A percentile compares a stretch with the other conserved stretches of the same genome.
Conservation (phyloP, 2,797 vertebrate genomes). For the Dryobates pubescens region DNA sequence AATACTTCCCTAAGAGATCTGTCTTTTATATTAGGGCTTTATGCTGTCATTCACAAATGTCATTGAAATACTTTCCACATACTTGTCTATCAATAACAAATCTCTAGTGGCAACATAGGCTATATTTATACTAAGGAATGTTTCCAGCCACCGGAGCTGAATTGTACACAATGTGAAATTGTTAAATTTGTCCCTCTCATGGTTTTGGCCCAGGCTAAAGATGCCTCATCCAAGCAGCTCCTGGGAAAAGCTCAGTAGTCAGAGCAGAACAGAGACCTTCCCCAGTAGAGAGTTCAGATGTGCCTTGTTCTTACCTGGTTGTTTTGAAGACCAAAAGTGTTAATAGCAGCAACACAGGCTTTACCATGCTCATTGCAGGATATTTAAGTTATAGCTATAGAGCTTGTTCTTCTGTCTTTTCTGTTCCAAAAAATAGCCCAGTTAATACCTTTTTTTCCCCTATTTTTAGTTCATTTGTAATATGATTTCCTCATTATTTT, state of each 20-base stretch:
- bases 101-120: not conserved
- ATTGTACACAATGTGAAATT: not conserved
- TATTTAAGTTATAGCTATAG: not conserved
- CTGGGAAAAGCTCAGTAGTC: not conserved
- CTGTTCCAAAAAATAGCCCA: not conserved
- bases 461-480: not conserved
- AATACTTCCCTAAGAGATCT: not conserved
- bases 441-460: not conserved
- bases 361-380: not conserved
- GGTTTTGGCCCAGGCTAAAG: not conserved
- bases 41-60: not conserved
- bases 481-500: not conserved
- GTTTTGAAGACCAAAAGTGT: not conserved
- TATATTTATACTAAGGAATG: not conserved
- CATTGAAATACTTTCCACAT: conserved; percentile 5
- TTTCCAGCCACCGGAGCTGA: not conserved
- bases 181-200: not conserved
- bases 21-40: conserved; percentile 8
- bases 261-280: not conserved
- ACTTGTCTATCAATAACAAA: conserved; percentile 15
- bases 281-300: not conserved
- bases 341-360: not conserved
- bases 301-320: not conserved
- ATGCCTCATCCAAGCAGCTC: not conserved
- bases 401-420: not conserved